Evolutionary conservation across 1,140 invertebrate genomes (phyloP), one percentile per base, ranked within the genome.

Genomic region (Metaphire vulgaris): DNA sequence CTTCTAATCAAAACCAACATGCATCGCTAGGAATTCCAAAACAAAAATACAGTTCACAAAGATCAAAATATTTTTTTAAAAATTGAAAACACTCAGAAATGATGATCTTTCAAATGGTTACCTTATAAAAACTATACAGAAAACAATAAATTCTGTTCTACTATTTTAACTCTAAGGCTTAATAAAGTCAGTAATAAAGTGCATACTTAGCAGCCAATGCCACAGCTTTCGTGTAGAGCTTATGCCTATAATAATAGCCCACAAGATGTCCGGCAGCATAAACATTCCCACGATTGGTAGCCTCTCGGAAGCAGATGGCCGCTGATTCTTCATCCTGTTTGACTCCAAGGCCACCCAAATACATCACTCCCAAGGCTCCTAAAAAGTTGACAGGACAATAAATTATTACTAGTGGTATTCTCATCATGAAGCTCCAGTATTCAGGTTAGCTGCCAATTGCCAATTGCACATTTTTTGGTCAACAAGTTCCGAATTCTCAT

Each of bases 281-380:
- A n/a, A 87, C 83, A 81, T 86, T 87, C 21, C 86, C 86, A 72
- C 85, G 75, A 31, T 85, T 81, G 15, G 84, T 74, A 1, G 85
- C 83, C 76, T 86, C 83, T 68, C 83, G 83, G 29, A 86, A 78
- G 79, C 85, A 86, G 12, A 82, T 80, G 74, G 85, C 84, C 1
- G 84, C 84, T 21, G 73, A 65, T 30, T 76, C 72, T 16, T 29
- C 67, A 69, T 85, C 77, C 67, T 81, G 78, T 75, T 82, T 82
- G 15, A 81, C 78, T n/a, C 86, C 85, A 31, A 87, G 71, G 29
- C 86, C 86, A 77, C 81, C 80, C 71, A 83, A 79, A 77, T 86
- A 86, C 85, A 87, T 86, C 1, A 86, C 83, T 32, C 85, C 86
- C 15, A 87, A 77, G 31, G 84, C 82, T 67, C 85, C 86, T 86